These are phyloP conservation scores for Ophion obscuratus DNA, from an alignment of 2,888 invertebrate genomes.

Conservation along the genomic window DNA sequence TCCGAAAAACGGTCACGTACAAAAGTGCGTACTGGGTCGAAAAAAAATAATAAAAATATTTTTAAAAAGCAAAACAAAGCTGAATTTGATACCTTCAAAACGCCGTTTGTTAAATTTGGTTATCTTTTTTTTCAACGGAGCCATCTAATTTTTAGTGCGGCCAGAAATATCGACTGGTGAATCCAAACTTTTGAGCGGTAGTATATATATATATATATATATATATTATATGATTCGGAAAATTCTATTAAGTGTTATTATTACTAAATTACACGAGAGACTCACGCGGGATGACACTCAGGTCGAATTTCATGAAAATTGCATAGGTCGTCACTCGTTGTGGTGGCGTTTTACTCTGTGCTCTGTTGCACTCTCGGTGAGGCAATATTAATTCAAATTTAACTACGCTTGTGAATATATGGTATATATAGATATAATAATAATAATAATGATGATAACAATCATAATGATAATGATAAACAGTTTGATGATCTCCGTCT, in stretches of 20 bases:
- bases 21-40: no score
- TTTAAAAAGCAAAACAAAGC: no score
- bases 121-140: no score
- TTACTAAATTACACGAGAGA: constrained; percentile 27
- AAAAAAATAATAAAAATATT: no score
- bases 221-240: neutral
- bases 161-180: no score
- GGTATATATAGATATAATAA: neutral
- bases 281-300: neutral
- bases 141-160: no score
- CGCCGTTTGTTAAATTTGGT: no score
- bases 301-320: constrained; percentile 38
- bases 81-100: no score
- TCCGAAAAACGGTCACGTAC: no score
- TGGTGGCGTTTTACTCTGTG: constrained; percentile 34
- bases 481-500: constrained; percentile 29
- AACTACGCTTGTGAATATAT: neutral
- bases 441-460: neutral
- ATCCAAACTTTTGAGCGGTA: no score
- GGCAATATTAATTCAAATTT: constrained; percentile 58
- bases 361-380: constrained; percentile 29
- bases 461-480: constrained; percentile 9
- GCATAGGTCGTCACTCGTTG: constrained; percentile 49
- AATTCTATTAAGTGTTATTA: constrained; percentile 32
- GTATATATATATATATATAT: no score